These are phyloP conservation scores for Rhopalosiphum maidis DNA, from an alignment of 1,140 invertebrate genomes.

Conservation along the genomic window DNA sequence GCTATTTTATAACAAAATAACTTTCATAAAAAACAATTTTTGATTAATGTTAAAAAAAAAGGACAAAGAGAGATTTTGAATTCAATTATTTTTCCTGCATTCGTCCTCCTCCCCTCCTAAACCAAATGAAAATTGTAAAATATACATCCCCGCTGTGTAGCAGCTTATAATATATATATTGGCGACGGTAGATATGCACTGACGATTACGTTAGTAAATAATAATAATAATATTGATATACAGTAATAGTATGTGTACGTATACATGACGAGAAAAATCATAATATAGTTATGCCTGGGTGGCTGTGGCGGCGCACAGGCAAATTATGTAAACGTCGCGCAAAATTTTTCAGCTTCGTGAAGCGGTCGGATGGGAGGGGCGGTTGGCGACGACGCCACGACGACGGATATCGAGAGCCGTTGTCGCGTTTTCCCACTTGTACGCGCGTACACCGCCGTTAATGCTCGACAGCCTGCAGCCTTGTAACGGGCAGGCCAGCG, in stretches of 20 bases:
- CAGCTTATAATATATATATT: neutral
- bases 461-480: neutral
- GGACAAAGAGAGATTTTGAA: neutral
- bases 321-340: neutral
- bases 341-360: neutral
- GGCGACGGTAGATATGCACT: neutral
- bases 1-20: no score
- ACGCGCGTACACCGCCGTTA: neutral
- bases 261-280: neutral
- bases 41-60: neutral
- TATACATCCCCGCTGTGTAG: no score
- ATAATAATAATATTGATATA: neutral
- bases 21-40: neutral
- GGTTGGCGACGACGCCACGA: neutral
- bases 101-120: neutral
- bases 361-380: neutral
- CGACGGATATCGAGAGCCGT: neutral
- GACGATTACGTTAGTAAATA: no score
- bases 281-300: neutral
- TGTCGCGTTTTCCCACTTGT: neutral
- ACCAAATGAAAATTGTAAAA: neutral
- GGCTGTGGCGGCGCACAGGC: neutral
- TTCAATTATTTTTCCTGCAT: neutral
- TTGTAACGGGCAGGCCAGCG: neutral
- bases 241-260: no score